Evolutionary conservation across 1,140 invertebrate genomes (phyloP).

Genomic region (Caerostris darwini): DNA sequence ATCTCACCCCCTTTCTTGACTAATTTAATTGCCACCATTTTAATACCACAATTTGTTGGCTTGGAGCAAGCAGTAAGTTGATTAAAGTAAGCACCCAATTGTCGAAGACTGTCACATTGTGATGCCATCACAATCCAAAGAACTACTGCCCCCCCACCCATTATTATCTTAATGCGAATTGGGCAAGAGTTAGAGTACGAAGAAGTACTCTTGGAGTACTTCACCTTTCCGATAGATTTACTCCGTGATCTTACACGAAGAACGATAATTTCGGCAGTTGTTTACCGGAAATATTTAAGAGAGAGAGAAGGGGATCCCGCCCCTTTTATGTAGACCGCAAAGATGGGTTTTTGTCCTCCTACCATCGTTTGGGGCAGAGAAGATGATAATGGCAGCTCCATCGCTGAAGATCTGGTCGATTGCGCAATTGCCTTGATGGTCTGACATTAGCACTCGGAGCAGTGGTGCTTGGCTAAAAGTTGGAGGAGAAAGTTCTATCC

Average conservation of each 20-base stretch:
- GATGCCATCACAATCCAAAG: neutral
- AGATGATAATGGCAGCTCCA: neutral
- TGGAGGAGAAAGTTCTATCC: neutral
- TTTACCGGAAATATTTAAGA: conserved; percentile 28
- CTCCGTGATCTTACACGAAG: neutral
- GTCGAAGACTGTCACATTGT: neutral
- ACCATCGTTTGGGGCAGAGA: neutral
- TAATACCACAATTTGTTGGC: neutral
- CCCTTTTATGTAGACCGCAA: neutral
- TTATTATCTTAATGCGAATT: neutral
- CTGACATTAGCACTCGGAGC: neutral
- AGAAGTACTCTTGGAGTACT: neutral
- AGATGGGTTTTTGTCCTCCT: conserved; percentile 23
- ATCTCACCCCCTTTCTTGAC: neutral
- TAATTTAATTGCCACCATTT: conserved; percentile 12
- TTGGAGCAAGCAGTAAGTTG: neutral
- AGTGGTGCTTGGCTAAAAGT: neutral
- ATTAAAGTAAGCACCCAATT: neutral
- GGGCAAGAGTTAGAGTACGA: neutral
- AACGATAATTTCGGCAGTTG: conserved; percentile 11
- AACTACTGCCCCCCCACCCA: neutral
- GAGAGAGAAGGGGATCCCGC: neutral
- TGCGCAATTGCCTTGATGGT: neutral
- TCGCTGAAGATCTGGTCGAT: conserved; percentile 13
- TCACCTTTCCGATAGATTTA: conserved; percentile 30